A percentile compares a stretch with the other conserved stretches of the same genome.
phyloP scores from a whole-genome alignment of 1,140 invertebrate genomes.

The Marisa cornuarietis region DNA sequence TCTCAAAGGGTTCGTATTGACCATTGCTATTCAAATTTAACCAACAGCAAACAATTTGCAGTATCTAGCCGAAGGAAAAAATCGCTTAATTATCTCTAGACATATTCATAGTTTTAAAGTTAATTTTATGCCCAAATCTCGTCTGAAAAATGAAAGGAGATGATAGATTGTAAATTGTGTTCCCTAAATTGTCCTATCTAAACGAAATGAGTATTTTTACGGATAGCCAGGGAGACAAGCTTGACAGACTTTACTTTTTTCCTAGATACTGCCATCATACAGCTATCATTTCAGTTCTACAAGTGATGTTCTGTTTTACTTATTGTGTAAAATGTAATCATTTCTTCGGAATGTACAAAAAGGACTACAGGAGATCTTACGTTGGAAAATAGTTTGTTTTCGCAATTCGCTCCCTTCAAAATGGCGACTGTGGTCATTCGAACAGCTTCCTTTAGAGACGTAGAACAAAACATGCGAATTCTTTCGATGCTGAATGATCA shows the following conservation, averaged over 20 bases:
- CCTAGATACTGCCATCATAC: not conserved
- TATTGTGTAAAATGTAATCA: not conserved
- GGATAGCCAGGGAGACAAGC: not conserved
- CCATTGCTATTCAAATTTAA: not conserved
- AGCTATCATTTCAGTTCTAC: not conserved
- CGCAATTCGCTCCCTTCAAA: conserved; percentile 34
- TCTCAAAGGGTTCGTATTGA: not conserved
- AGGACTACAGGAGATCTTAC: not conserved
- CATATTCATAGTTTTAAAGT: not conserved
- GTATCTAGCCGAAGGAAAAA: conserved; percentile 3
- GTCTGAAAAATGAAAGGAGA: not conserved
- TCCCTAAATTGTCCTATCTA: not conserved
- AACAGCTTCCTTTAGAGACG: conserved; percentile 35
- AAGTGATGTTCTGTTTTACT: not conserved
- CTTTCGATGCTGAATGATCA: conserved; percentile 54
- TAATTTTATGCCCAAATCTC: not conserved
- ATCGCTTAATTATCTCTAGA: not conserved
- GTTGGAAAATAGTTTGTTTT: not conserved
- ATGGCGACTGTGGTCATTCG: conserved; percentile 30
- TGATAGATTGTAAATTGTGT: not conserved
- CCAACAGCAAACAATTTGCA: not conserved
- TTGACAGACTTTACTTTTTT: not conserved
- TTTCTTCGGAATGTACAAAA: not conserved
- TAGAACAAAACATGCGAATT: conserved; percentile 35
- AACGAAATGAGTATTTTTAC: not conserved